A percentile compares a stretch with the other conserved stretches of the same genome.
Evolutionary conservation across 2,797 vertebrate genomes (phyloP).

Genomic region (Neosalanx taihuensis): DNA sequence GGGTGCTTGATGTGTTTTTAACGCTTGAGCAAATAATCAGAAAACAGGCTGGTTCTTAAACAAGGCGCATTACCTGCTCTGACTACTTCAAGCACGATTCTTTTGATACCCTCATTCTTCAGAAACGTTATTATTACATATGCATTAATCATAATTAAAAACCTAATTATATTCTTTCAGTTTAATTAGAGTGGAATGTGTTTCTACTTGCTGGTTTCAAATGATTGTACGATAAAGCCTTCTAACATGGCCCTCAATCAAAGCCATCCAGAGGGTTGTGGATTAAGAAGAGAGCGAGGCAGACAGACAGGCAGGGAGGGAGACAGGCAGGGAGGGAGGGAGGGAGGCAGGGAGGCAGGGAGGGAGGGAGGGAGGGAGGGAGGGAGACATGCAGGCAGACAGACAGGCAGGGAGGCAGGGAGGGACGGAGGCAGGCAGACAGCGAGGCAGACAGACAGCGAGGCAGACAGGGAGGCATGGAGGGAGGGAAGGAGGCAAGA

Average conservation of each 20-base stretch:
- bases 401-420: no score
- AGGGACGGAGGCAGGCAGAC: no score
- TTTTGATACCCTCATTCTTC: conserved; percentile 63
- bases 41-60: conserved; percentile 34
- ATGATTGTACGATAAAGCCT: conserved; percentile 57
- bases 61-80: conserved; percentile 51
- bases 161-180: conserved; percentile 70
- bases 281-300: conserved; percentile 55
- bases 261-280: conserved; percentile 66
- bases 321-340: no score
- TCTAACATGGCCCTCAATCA: conserved; percentile 65
- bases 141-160: conserved; percentile 75
- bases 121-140: conserved; percentile 73
- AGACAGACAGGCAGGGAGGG: conserved; percentile 13
- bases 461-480: no score
- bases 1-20: conserved; percentile 51
- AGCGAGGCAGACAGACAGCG: no score
- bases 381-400: no score
- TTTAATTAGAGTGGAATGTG: conserved; percentile 68
- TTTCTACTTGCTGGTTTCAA: conserved; percentile 53
- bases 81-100: conserved; percentile 56
- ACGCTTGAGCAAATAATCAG: conserved; percentile 52
- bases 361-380: no score
- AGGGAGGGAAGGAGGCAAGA: no score
- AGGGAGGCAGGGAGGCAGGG: no score